phyloP scores from a whole-genome alignment of 2,888 invertebrate genomes.

The Troides aeacus region DNA sequence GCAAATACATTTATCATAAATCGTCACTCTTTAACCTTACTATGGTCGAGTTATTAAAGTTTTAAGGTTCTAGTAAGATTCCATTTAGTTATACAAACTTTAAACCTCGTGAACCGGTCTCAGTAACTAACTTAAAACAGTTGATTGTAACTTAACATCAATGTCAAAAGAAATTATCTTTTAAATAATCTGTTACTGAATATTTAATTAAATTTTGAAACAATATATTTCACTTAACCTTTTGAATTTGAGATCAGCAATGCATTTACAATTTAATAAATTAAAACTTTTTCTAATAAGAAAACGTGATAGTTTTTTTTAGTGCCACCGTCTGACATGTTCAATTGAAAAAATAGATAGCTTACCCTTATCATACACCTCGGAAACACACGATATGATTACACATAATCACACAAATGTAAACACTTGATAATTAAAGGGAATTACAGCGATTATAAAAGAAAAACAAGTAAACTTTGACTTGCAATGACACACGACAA shows the following conservation, averaged over 20 bases:
- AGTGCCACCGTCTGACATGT: constrained; percentile 49
- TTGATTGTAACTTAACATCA: constrained; percentile 24
- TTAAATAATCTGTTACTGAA: background rate
- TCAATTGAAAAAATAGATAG: constrained; percentile 49
- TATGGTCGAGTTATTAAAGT: background rate
- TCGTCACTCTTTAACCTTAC: background rate
- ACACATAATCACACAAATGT: constrained; percentile 73
- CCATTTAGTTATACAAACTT: constrained; percentile 17
- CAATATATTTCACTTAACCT: background rate
- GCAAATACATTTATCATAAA: background rate
- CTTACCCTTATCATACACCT: constrained; percentile 75
- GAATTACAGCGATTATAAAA: constrained; percentile 53
- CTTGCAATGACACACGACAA: constrained; percentile 58
- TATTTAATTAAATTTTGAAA: background rate
- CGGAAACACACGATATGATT: constrained; percentile 62
- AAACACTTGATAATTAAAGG: constrained; percentile 48
- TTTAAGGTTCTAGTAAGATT: constrained; percentile 13
- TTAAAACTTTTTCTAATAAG: constrained; percentile 26
- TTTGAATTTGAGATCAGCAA: background rate
- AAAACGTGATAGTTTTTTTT: constrained; percentile 28
- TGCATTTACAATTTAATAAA: background rate
- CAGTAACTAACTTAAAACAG: constrained; percentile 14
- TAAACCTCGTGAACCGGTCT: constrained; percentile 28
- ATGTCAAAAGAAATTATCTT: constrained; percentile 24
- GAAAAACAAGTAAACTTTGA: constrained; percentile 69